Percentiles rank a stretch among this genome's conserved stretches.
Conservation (phyloP, 1,140 invertebrate genomes). For the Meteorus sp. region DNA sequence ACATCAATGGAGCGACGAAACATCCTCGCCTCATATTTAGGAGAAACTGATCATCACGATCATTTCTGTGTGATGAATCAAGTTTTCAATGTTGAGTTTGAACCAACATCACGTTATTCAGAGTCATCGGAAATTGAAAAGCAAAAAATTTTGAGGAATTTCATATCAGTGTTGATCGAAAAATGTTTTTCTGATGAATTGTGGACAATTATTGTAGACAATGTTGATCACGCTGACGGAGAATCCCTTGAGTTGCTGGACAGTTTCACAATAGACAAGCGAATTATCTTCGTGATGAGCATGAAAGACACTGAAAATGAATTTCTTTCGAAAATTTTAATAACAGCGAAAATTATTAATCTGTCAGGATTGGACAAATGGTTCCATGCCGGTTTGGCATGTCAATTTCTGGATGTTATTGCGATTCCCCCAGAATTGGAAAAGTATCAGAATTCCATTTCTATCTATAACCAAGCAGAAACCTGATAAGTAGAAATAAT, state of each 20-base stretch:
- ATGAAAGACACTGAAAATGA: constrained; percentile 38
- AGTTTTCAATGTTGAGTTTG: constrained; percentile 61
- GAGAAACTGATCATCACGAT: constrained; percentile 41
- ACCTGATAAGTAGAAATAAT: background rate
- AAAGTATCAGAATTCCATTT: constrained; percentile 52
- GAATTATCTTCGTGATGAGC: constrained; percentile 44
- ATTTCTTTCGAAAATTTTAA: constrained; percentile 30
- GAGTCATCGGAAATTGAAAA: constrained; percentile 38
- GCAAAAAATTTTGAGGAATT: constrained; percentile 43
- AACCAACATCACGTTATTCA: constrained; percentile 44
- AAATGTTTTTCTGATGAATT: constrained; percentile 50
- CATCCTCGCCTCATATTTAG: constrained; percentile 47
- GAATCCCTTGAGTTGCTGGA: constrained; percentile 60
- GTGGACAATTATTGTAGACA: constrained; percentile 61
- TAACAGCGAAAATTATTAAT: constrained; percentile 40
- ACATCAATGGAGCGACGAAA: constrained; percentile 50
- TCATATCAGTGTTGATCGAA: constrained; percentile 43
- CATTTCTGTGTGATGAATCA: constrained; percentile 59
- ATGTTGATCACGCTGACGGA: constrained; percentile 59
- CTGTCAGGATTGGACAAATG: constrained; percentile 56
- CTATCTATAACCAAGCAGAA: background rate
- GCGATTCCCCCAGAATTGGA: constrained; percentile 66
- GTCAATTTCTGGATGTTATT: constrained; percentile 64
- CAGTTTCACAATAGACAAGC: constrained; percentile 44
- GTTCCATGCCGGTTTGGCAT: constrained; percentile 64